Base-by-base conservation (phyloP, 1,140 invertebrate genomes). In the Drosophila bipectinata region DNA sequence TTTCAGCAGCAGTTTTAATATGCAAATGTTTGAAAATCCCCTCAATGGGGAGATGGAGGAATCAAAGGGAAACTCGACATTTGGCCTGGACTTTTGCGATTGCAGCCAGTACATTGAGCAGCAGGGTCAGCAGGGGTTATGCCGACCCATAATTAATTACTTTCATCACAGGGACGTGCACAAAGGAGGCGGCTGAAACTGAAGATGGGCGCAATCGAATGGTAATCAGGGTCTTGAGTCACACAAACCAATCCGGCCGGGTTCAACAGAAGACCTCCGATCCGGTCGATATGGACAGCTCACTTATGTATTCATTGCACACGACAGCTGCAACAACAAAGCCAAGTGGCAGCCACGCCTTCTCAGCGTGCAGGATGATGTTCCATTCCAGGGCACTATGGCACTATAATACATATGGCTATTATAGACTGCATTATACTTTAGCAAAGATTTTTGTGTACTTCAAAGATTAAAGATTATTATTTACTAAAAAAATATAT, bases 241-340 rank as follows among this genome's bases (percentile, higher is more conserved):
- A 9, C 15, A 24, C 12, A 10, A 14, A 14, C 14, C 10, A 26
- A 52, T 58, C 26, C 39, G 12, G 32, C 15, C 10, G n/a, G 21
- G 37, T n/a, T 47, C 32, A 37, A 14, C n/a, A 7, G 37, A 32
- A 48, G 34, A 28, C 49, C 44, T 60, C n/a, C 32, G 53, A 67
- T 30, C 28, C 55, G 60, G 47, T 64, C 57, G 52, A 66, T 72
- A 73, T 77, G 53, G 59, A 68, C 71, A 49, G 49, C 39, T 47
- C 61, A 62, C 79, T 82, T 67, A 60, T 32, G 61, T 48, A 82
- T 82, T 78, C 74, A 82, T 82, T 82, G 79, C 79, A 75, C 57
- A 75, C 61, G 72, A 75, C 75, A 71, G 64, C 60, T 69, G 58
- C 77, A 80, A 53, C 68, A 69, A 73, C 56, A 59, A 55, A 58